Base-by-base conservation (phyloP, 1,140 invertebrate species). In the Drosophila bocki region DNA sequence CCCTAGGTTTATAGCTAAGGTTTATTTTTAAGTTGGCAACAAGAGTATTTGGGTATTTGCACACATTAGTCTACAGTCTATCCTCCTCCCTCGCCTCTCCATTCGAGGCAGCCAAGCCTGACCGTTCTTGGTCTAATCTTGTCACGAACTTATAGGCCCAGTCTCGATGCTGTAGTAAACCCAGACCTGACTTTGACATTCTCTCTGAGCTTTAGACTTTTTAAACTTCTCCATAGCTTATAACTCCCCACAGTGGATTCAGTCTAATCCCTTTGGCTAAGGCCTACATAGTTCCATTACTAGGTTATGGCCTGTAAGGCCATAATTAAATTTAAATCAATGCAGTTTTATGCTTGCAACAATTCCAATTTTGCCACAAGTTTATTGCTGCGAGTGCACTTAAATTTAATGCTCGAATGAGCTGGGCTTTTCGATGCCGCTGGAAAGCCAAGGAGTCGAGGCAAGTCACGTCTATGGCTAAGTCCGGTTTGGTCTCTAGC, bases 111-210 rank as follows among this genome's bases (percentile, higher is more conserved):
- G 53, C 65, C 69, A 72, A 51, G 69, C 69, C 69, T 72, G 53
- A 72, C 67, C 68, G 76, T 65, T 70, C 80, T 84, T 84, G 81
- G 81, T 71, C 77, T 68, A 80, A 84, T 83, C 81, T 83, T 80
- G 81, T 85, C 81, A 83, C 82, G 82, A 83, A 81, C 59, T 68
- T 59, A 22, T 59, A 22, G 45, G 78, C 53, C 29, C 48, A 42
- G 48, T 57, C 17, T 19, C 68, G 65, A 71, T 72, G 69, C 67
- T 71, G 65, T 48, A 56, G 65, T 48, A 56, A 57, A 26, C 42
- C 13, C 37, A 29, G 22, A 15, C 26, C 11, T 19, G 41, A 44
- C 70, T 33, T 29, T 26, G 53, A 58, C 64, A 58, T 48, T 48
- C 32, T 35, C 50, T 53, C n/a, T 8, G 13, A 19, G 50, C 17